phyloP scores from a whole-genome alignment of 2,113 vertebrate species.

The Gallinago paraguaiae region DNA sequence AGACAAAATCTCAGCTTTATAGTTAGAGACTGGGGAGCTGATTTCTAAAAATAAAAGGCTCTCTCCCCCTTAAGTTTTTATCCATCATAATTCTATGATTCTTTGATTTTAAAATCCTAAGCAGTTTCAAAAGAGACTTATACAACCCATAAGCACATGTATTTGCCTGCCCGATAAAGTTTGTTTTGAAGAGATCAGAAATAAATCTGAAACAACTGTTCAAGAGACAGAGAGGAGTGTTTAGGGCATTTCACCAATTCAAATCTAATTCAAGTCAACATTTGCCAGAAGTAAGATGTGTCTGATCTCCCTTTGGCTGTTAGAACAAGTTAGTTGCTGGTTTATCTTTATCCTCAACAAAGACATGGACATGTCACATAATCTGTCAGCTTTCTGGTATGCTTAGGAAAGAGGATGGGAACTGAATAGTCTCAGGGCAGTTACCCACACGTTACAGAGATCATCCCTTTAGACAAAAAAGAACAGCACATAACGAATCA shows the following conservation, averaged over 20 bases:
- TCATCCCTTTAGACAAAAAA: neutral
- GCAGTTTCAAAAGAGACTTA: neutral
- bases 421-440: neutral
- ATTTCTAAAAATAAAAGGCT: neutral
- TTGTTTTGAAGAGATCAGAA: slow-evolving; percentile 21
- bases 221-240: neutral
- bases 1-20: neutral
- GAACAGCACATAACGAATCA: neutral
- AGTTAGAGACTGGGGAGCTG: neutral
- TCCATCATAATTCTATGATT: neutral
- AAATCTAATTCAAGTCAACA: slow-evolving; percentile 11
- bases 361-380: neutral
- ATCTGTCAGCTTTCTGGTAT: neutral
- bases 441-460: neutral
- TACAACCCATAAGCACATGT: neutral
- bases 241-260: slow-evolving; percentile 1
- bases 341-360: neutral
- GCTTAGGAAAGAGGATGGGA: neutral
- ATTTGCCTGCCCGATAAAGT: neutral
- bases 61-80: neutral
- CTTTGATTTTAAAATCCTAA: neutral
- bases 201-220: slow-evolving; percentile 3
- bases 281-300: neutral
- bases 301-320: neutral
- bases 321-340: neutral